A percentile compares a stretch with the other conserved stretches of the same genome.
phyloP scores from a whole-genome alignment of 2,888 invertebrate species.

The Chymomyza caudatula region DNA sequence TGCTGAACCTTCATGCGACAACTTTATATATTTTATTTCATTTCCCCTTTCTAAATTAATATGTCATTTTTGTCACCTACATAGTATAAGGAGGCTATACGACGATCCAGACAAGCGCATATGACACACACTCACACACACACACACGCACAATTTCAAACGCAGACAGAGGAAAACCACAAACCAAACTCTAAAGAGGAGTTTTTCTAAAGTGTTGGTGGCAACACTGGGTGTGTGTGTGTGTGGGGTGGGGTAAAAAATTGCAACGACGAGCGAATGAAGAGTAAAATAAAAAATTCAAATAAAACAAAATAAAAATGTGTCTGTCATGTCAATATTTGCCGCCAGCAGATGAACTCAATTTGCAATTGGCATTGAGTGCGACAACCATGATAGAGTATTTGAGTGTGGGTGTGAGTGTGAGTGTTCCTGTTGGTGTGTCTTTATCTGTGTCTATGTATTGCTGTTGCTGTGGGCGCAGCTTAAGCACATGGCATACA shows the following conservation, averaged over 20 bases:
- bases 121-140: slow-evolving; percentile 1
- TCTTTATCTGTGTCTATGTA: slow-evolving; percentile 3
- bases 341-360: slow-evolving; percentile 73
- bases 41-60: slow-evolving; percentile 72
- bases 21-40: slow-evolving; percentile 67
- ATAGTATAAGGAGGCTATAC: background rate
- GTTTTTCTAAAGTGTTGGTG: background rate
- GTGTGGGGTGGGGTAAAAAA: background rate
- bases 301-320: slow-evolving; percentile 69
- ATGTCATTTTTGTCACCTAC: slow-evolving; percentile 67
- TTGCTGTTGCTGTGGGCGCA: slow-evolving; percentile 17
- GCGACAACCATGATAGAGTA: slow-evolving; percentile 31
- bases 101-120: slow-evolving; percentile 11
- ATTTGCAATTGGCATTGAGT: slow-evolving; percentile 69
- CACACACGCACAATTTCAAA: slow-evolving; percentile 9
- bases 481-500: slow-evolving; percentile 45
- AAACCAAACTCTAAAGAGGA: slow-evolving; percentile 45
- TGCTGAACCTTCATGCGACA: slow-evolving; percentile 52
- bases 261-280: slow-evolving; percentile 6
- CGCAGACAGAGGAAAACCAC: slow-evolving; percentile 29
- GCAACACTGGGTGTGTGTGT: background rate
- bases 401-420: slow-evolving; percentile 20
- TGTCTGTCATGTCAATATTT: slow-evolving; percentile 75
- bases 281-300: slow-evolving; percentile 68
- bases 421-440: slow-evolving; percentile 7